Percentiles rank a stretch among this genome's conserved stretches.
These are phyloP conservation scores for Adelphocoris suturalis DNA, from an alignment of 2,888 invertebrate species.

Conservation along the genomic window DNA sequence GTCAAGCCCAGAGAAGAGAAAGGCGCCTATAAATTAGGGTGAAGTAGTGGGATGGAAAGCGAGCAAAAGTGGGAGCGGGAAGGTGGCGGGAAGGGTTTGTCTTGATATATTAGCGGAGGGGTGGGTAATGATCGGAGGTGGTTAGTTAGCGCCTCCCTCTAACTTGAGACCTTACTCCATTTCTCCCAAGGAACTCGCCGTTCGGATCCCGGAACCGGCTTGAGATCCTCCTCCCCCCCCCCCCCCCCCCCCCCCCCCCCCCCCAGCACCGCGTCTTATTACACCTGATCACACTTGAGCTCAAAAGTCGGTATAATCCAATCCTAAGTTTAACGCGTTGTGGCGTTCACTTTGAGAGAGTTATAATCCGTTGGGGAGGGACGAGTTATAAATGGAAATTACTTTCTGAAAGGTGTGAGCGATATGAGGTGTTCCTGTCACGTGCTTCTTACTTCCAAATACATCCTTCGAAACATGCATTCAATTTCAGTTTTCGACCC, in stretches of 20 bases:
- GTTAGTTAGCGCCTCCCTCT: slow-evolving; percentile 19
- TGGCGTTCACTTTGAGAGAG: slow-evolving; percentile 50
- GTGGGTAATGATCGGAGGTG: slow-evolving; percentile 35
- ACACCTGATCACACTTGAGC: slow-evolving; percentile 60
- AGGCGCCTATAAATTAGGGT: slow-evolving; percentile 61
- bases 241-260: too few relatives aligned
- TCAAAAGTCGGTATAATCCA: slow-evolving; percentile 64
- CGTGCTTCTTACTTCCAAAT: slow-evolving; percentile 56
- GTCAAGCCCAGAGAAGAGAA: slow-evolving; percentile 56
- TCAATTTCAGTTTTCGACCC: slow-evolving; percentile 46
- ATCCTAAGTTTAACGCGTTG: slow-evolving; percentile 54
- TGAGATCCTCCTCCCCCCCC: background rate
- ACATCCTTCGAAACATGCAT: background rate
- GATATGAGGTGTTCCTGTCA: slow-evolving; percentile 61
- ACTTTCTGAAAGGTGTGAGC: slow-evolving; percentile 64
- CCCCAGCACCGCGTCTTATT: slow-evolving; percentile 9
- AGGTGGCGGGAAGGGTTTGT: slow-evolving; percentile 17
- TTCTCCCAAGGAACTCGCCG: slow-evolving; percentile 9
- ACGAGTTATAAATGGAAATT: slow-evolving; percentile 71
- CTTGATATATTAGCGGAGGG: slow-evolving; percentile 46
- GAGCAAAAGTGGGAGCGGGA: background rate
- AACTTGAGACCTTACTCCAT: slow-evolving; percentile 33
- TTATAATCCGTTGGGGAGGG: slow-evolving; percentile 55
- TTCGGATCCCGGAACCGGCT: background rate
- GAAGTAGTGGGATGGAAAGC: slow-evolving; percentile 36